Conservation (phyloP, 2,113 vertebrate species). For the Colistium nudipinnis region DNA sequence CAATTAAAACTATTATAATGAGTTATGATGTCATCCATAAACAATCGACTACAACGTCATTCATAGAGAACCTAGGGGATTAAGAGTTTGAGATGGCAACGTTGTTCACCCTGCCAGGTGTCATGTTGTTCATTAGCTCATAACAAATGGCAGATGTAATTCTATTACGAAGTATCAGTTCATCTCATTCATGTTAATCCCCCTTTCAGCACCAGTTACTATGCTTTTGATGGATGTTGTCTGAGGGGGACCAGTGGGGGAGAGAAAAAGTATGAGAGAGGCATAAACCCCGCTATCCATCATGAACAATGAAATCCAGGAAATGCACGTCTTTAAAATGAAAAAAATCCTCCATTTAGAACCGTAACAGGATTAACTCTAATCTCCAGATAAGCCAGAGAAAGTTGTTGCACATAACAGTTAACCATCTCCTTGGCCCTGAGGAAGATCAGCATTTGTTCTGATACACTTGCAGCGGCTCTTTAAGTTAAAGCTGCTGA, state of each 20-base stretch:
- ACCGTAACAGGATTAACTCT: no score
- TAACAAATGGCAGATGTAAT: slow-evolving; percentile 25
- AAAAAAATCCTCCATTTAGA: slow-evolving; percentile 25
- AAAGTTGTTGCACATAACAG: background rate
- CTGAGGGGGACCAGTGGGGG: background rate
- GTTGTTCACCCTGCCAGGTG: background rate
- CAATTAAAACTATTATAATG: background rate
- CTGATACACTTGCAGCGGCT: background rate
- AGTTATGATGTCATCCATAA: background rate
- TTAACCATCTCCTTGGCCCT: no score
- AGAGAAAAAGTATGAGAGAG: background rate
- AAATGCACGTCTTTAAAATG: slow-evolving; percentile 42
- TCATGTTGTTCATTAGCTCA: slow-evolving; percentile 5
- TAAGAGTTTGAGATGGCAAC: background rate
- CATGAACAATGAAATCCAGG: slow-evolving; percentile 18
- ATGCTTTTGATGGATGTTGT: slow-evolving; percentile 30
- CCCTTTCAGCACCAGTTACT: slow-evolving; percentile 2
- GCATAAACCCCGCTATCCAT: slow-evolving; percentile 10
- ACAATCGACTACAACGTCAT: no score
- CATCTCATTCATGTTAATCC: slow-evolving; percentile 17
- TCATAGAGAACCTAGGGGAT: background rate
- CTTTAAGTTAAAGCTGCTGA: slow-evolving; percentile 1
- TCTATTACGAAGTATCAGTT: slow-evolving; percentile 17
- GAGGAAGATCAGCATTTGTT: no score
- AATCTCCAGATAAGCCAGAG: slow-evolving; percentile 13